phyloP scores from a whole-genome alignment of 2,113 vertebrate species.

The Paramormyrops kingsleyae region DNA sequence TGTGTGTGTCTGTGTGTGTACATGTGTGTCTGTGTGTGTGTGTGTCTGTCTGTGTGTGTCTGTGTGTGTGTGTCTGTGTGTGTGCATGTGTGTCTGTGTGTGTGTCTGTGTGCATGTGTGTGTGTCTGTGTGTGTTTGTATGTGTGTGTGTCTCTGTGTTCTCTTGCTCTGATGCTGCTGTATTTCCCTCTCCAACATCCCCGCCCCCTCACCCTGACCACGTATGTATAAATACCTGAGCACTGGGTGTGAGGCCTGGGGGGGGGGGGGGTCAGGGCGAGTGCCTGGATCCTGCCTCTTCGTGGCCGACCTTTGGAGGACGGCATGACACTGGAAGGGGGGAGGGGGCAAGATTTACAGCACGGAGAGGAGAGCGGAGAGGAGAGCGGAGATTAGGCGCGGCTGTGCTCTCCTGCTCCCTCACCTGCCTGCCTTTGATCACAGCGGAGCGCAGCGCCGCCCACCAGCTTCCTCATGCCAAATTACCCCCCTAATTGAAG shows the following conservation, averaged over 20 bases:
- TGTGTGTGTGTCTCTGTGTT: not conserved
- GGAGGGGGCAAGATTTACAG: not conserved
- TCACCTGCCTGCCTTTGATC: conserved; percentile 1
- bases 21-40: not conserved
- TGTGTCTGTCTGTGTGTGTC: not conserved
- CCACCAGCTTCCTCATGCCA: not conserved
- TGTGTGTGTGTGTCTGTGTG: not conserved
- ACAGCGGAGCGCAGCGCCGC: not conserved
- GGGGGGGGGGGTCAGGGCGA: not conserved
- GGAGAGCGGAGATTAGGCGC: not conserved
- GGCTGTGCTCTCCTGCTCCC: not conserved
- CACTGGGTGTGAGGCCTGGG: not conserved
- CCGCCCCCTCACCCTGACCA: not conserved
- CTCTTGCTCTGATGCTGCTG: not conserved
- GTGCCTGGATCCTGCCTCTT: not conserved
- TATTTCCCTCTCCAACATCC: not conserved
- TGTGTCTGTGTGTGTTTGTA: not conserved
- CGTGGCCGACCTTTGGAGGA: not conserved
- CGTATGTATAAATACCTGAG: not conserved
- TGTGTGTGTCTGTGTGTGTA: not conserved
- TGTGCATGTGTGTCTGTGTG: not conserved
- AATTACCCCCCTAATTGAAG: not conserved
- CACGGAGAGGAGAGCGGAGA: not conserved
- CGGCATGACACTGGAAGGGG: not conserved
- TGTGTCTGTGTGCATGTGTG: not conserved